Evolutionary conservation across 1,140 invertebrate species (phyloP).

Genomic region (Zaprionus tsacasi): DNA sequence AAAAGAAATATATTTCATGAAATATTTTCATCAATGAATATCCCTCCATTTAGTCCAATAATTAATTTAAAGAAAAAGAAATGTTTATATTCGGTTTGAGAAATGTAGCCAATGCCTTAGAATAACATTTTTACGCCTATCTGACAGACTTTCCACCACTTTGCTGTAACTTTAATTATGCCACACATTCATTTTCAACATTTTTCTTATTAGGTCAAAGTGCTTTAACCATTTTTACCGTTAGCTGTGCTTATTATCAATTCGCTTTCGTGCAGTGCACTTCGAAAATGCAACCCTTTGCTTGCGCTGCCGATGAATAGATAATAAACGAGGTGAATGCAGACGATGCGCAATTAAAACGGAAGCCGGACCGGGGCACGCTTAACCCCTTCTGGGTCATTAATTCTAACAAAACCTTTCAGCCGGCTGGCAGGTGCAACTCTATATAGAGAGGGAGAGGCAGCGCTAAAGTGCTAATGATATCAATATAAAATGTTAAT

Average conservation of each 20-base stretch:
- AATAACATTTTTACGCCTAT: constrained; percentile 9
- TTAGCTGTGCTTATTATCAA: constrained; percentile 34
- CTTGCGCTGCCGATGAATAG: constrained; percentile 54
- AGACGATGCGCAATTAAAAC: constrained; percentile 61
- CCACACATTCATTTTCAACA: neutral
- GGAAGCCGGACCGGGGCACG: neutral
- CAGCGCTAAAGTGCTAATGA: constrained; percentile 45
- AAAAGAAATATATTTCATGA: too few species aligned
- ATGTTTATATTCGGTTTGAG: neutral
- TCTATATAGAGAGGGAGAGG: neutral
- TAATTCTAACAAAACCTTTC: constrained; percentile 67
- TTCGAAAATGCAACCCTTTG: constrained; percentile 42
- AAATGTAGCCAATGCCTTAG: neutral
- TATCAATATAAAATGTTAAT: constrained; percentile 53
- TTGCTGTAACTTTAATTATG: constrained; percentile 1
- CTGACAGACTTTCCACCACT: neutral
- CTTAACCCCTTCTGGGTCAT: constrained; percentile 46
- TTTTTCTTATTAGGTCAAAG: constrained; percentile 22
- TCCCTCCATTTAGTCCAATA: neutral
- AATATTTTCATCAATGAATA: too few species aligned
- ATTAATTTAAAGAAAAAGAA: too few species aligned
- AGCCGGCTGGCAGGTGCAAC: constrained; percentile 53
- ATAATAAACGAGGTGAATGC: constrained; percentile 63
- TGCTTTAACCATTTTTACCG: constrained; percentile 15
- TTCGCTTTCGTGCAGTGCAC: constrained; percentile 27